Evolutionary conservation across 64 coral and sea anemone genomes (phyloP).

Genomic region (Orbicella faveolata): DNA sequence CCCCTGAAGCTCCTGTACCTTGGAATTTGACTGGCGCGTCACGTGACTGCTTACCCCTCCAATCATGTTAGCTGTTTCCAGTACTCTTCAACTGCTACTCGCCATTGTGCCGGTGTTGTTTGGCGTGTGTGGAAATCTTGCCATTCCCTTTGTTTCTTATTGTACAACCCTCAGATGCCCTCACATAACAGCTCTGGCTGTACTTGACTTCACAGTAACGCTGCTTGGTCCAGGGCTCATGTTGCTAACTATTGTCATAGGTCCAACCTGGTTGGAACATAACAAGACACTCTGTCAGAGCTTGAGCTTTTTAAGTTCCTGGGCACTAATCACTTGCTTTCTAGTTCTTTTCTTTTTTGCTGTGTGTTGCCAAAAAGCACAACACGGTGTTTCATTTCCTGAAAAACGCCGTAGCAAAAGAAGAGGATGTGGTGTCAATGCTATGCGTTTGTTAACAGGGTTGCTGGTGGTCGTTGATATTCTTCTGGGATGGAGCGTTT

Average conservation of each 20-base stretch:
- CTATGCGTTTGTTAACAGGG: background rate
- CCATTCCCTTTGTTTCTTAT: background rate
- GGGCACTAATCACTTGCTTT: background rate
- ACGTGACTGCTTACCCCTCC: background rate
- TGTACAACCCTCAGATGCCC: background rate
- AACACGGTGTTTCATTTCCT: background rate
- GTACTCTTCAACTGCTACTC: background rate
- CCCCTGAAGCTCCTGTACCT: background rate
- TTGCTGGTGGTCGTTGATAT: background rate
- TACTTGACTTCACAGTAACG: conserved; percentile 5
- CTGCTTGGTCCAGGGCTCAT: conserved; percentile 16
- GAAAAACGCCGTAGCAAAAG: background rate
- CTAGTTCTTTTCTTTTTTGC: conserved; percentile 7
- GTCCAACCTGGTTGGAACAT: background rate
- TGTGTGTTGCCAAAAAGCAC: conserved; percentile 7
- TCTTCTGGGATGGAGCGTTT: conserved; percentile 25
- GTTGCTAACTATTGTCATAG: background rate
- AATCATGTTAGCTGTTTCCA: background rate
- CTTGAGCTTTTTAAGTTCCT: conserved; percentile 5
- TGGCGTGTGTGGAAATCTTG: conserved; percentile 11
- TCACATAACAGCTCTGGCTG: conserved; percentile 7
- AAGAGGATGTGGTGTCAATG: background rate
- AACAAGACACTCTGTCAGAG: conserved; percentile 11
- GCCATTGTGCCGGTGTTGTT: conserved; percentile 4
- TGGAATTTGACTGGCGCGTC: background rate